Conservation (phyloP, 2,888 invertebrate species). For the Sinopyrophorus schimmeli region DNA sequence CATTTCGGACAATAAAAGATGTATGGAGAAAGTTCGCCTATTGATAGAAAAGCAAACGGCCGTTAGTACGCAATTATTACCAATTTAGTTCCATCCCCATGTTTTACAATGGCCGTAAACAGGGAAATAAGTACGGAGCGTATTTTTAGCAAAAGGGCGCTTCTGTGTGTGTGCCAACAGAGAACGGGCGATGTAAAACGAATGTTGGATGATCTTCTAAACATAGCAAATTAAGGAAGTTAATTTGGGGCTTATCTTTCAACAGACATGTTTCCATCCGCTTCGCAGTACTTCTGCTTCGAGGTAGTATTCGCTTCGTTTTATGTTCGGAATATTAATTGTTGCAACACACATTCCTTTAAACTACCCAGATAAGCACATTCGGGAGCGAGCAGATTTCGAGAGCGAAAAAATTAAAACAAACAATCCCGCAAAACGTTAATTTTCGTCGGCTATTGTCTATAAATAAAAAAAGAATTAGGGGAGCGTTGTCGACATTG, state of each 20-base stretch:
- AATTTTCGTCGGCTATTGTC: constrained; percentile 18
- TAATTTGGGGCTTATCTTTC: constrained; percentile 52
- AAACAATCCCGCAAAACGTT: constrained; percentile 20
- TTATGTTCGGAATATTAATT: constrained; percentile 49
- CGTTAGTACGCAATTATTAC: constrained; percentile 14
- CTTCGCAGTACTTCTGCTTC: constrained; percentile 41
- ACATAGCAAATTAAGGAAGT: constrained; percentile 51
- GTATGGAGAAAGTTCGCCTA: no score
- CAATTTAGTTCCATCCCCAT: constrained; percentile 10
- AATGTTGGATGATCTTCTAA: constrained; percentile 50
- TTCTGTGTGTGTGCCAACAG: constrained; percentile 26
- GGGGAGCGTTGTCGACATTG: constrained; percentile 29
- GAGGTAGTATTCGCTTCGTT: constrained; percentile 41
- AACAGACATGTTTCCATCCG: constrained; percentile 47
- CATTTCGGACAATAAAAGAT: no score
- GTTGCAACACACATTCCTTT: constrained; percentile 36
- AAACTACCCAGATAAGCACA: constrained; percentile 23
- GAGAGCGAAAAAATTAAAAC: constrained; percentile 21
- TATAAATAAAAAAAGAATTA: constrained; percentile 28
- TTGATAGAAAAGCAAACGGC: constrained; percentile 17
- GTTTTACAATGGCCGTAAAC: constrained; percentile 13
- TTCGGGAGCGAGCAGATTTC: constrained; percentile 21
- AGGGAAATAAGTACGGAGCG: constrained; percentile 26
- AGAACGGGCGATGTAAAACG: constrained; percentile 22
- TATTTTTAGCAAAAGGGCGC: constrained; percentile 36